Base-by-base conservation (phyloP, 2,888 invertebrate species). In the Sarcophaga caerulescens region DNA sequence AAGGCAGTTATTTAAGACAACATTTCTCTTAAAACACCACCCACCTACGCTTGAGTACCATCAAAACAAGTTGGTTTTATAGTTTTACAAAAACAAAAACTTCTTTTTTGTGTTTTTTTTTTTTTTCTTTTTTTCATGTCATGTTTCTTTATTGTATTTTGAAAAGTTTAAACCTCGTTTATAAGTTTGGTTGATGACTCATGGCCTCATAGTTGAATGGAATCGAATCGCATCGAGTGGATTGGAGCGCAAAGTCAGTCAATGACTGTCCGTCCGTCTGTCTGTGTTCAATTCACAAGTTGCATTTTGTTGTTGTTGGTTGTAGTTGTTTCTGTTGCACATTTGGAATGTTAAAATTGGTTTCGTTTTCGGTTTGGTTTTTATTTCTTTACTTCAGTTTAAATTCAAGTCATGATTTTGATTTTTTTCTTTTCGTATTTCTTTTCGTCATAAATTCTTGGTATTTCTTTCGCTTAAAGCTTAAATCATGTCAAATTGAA, bases 111-210 rank as follows among this genome's bases (percentile, higher is more conserved):
- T n/a, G n/a, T n/a, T n/a, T n/a, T n/a, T n/a, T n/a, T n/a, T n/a
- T n/a, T n/a, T 75, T 12, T 19, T 2, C 21, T 35, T 44, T 35
- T 35, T 6, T 35, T 35, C 35, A 69, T 14, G 5, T 17, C 52
- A 62, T 57, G 45, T 44, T 52, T 63, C 21, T 45, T 59, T 59
- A 44, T n/a, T n/a, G n/a, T 70, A 66, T 0, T 73, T 66, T 81
- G 10, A 19, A 14, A 62, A 52, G 60, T 73, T 68, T 25, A 78
- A 83, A 73, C 68, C 62, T 12, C 68, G 79, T n/a, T 78, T 47
- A 65, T 52, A 77, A 35, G 4, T 35, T 35, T 35, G 35, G 35
- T 10, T n/a, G 35, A 85, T 85, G 85, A 85, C 69, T 85, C 85
- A 85, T 82, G 60, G 74, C 57, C 65, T 35, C 10, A 8, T 35